These are phyloP conservation scores for Diplodus puntazzo DNA, from an alignment of 2,797 vertebrate genomes.

Conservation along the genomic window DNA sequence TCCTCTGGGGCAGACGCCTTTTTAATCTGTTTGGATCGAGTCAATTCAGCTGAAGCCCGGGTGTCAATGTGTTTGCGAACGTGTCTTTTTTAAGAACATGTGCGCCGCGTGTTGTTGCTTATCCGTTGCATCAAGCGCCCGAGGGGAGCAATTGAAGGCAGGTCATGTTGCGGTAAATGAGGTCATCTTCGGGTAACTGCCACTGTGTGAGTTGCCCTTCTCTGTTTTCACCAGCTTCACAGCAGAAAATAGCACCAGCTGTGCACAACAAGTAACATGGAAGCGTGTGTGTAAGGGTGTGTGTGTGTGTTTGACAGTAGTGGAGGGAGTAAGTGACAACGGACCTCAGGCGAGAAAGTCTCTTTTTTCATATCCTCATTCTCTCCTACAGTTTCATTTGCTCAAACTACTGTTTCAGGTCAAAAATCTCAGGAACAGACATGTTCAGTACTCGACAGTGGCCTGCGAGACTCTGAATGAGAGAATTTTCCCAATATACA, in stretches of 20 bases:
- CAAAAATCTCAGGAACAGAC: background rate
- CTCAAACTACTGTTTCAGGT: background rate
- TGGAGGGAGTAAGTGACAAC: background rate
- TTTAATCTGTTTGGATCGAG: slow-evolving; percentile 53
- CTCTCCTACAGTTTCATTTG: background rate
- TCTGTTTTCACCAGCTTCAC: slow-evolving; percentile 4
- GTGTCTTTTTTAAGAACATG: slow-evolving; percentile 17
- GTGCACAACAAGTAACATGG: background rate
- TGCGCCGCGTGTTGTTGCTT: slow-evolving; percentile 21
- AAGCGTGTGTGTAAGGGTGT: background rate
- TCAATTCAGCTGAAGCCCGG: slow-evolving; percentile 29
- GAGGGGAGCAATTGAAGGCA: slow-evolving; percentile 21
- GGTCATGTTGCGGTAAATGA: slow-evolving; percentile 50
- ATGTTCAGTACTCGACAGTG: background rate
- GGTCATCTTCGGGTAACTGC: slow-evolving; percentile 26
- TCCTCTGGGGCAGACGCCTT: slow-evolving; percentile 34
- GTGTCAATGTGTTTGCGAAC: slow-evolving; percentile 25
- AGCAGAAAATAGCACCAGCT: background rate
- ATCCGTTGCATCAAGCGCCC: slow-evolving; percentile 28
- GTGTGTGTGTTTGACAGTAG: background rate
- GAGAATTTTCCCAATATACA: background rate
- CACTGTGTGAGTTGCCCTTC: background rate
- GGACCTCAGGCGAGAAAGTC: background rate
- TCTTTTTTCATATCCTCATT: background rate
- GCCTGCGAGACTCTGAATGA: background rate